These are phyloP conservation scores for Etheostoma spectabile DNA, from an alignment of 2,113 vertebrate species.

Conservation along the genomic window DNA sequence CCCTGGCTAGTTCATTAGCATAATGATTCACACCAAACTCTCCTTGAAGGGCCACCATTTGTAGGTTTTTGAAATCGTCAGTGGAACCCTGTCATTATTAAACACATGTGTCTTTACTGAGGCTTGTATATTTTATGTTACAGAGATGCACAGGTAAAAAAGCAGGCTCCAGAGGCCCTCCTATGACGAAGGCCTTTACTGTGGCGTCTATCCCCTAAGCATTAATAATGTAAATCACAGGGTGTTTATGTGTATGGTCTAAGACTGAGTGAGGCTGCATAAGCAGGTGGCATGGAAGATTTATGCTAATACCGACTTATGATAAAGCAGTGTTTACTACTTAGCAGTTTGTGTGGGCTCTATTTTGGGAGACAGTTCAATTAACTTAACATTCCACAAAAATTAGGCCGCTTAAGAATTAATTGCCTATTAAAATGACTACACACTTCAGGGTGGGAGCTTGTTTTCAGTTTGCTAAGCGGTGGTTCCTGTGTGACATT, in stretches of 20 bases:
- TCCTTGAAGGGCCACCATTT: conserved; percentile 79
- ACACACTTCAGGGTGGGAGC: conserved; percentile 69
- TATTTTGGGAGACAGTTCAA: conserved; percentile 73
- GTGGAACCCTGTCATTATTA: conserved; percentile 60
- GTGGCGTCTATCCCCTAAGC: conserved; percentile 39
- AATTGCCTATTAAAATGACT: conserved; percentile 78
- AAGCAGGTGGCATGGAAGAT: conserved; percentile 47
- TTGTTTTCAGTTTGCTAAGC: conserved; percentile 73
- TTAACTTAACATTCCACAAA: conserved; percentile 72
- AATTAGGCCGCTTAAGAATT: conserved; percentile 75
- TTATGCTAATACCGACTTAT: conserved; percentile 60
- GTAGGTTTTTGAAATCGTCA: conserved; percentile 75
- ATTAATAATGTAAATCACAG: conserved; percentile 54
- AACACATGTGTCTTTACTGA: conserved; percentile 59
- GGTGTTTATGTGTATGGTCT: conserved; percentile 37
- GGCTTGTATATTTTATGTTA: conserved; percentile 30
- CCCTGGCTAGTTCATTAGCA: conserved; percentile 82
- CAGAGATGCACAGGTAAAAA: conserved; percentile 16
- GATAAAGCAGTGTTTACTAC: conserved; percentile 61
- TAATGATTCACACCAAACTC: conserved; percentile 81
- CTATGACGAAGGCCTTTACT: conserved; percentile 36
- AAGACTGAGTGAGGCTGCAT: conserved; percentile 42
- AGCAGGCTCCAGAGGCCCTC: conserved; percentile 20
- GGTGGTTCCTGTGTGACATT: conserved; percentile 53
- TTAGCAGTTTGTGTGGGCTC: conserved; percentile 67